Evolutionary conservation across 2,888 invertebrate genomes (phyloP).

Genomic region (Tethea ocularis): DNA sequence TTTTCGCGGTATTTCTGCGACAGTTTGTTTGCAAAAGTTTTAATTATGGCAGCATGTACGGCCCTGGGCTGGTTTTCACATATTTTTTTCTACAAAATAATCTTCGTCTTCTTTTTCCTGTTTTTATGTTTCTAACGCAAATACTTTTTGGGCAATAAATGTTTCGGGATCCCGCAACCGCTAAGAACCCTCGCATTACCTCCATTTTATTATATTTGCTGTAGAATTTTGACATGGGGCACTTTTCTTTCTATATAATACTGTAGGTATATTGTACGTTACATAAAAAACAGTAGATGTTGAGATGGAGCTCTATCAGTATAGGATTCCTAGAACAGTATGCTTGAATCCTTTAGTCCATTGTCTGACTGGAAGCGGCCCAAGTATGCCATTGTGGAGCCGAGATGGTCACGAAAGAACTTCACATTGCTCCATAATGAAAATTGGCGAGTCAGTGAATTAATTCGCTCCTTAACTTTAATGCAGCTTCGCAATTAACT

Average conservation of each 20-base stretch:
- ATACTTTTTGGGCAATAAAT: conserved; percentile 2
- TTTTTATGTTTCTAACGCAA: conserved; percentile 1
- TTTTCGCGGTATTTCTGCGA: conserved; percentile 39
- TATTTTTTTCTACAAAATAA: conserved; percentile 25
- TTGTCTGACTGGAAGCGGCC: conserved; percentile 17
- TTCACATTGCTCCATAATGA: conserved; percentile 7
- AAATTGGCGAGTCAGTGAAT: conserved; percentile 19
- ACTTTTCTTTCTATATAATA: neutral
- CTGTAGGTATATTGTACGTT: neutral
- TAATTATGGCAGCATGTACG: conserved; percentile 29
- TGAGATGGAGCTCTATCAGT: neutral
- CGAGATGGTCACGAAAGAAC: neutral
- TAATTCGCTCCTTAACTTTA: conserved; percentile 34
- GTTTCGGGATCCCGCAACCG: neutral
- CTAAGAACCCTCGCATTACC: neutral
- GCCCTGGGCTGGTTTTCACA: conserved; percentile 34
- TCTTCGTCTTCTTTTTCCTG: conserved; percentile 24
- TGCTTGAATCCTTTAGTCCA: conserved; percentile 5
- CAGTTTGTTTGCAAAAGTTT: conserved; percentile 50
- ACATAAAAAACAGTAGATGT: conserved; percentile 1
- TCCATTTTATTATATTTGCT: conserved; percentile 1
- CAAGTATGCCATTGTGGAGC: conserved; percentile 10
- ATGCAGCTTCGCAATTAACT: conserved; percentile 32
- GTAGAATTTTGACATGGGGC: neutral
- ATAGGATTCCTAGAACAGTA: neutral